Evolutionary conservation across 2,113 vertebrate species (phyloP), one percentile per base, ranked within the genome.

Genomic region (Synodontis membranacea): DNA sequence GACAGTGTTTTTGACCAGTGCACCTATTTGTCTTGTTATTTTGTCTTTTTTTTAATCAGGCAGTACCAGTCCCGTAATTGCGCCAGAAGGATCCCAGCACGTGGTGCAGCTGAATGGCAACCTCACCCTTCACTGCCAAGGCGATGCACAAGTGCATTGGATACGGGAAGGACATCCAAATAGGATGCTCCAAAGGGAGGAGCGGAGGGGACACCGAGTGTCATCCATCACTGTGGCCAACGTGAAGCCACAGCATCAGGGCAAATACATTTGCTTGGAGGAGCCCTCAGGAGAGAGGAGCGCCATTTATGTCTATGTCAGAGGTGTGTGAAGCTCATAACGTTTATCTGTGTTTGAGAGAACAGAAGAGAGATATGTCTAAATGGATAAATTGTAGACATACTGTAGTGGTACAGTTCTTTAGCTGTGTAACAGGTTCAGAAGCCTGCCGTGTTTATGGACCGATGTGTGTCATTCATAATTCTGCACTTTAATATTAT

Each of bases 301-400:
- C 37, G 97, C 96, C 83, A 93, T 97, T 86, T 98, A 98, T 37
- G 93, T 99, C 89, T 99, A 95, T 84, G 97, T 99, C 28, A 97
- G 95, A 97, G 98, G 98, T 99, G 96, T 52, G 44, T 52, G 56
- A 37, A 21, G 44, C 48, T 39, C 60, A 68, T 23, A 37, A 39
- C 83, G 12, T 83, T 9, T 48, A 37, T 66, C 34, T 70, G 3
- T 66, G 21, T 74, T 62, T 44, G 58, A 8, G 34, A 62, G 19
- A 25, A 52, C 48, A 50, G 44, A 6, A 52, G n/a, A 54, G 44
- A 31, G 6, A 39, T 56, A 56, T 70, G 17, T 75, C 39, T 86
- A 15, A 66, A 39, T 56, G 64, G 37, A 17, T 37, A 54, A 31
- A 44, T n/a, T 9, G 80, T 44, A 44, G 54, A 28, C 1, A 21